A percentile compares a stretch with the other conserved stretches of the same genome.
Conservation (phyloP, 2,888 invertebrate genomes). For the Ethmia dodecea region DNA sequence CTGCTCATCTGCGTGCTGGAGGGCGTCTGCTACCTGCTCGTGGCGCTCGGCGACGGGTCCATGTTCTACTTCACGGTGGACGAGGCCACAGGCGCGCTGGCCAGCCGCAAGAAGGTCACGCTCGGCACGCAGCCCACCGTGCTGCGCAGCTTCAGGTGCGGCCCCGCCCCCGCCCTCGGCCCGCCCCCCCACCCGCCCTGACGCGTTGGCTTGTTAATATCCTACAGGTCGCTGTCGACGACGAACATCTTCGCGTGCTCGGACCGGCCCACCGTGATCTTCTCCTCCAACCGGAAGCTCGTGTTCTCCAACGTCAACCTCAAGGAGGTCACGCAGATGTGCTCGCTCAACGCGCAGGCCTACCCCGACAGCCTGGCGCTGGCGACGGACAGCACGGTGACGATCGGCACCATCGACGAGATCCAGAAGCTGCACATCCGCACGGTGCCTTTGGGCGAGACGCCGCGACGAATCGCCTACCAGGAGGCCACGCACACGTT, state of each 20-base stretch:
- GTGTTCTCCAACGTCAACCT: conserved; percentile 99
- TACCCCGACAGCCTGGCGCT: conserved; percentile 95
- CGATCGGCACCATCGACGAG: conserved; percentile 98
- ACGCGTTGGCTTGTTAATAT: not conserved
- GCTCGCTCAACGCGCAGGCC: conserved; percentile 95
- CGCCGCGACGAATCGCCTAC: conserved; percentile 95
- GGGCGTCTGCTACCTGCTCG: conserved; percentile 91
- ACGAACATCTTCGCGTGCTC: conserved; percentile 99
- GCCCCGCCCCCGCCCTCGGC: not conserved
- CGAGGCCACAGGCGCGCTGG: conserved; percentile 83
- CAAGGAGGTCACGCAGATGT: conserved; percentile 98
- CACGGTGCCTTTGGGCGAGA: conserved; percentile 96
- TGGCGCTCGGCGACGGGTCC: conserved; percentile 97
- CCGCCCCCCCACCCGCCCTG: not conserved
- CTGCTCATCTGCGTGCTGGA: conserved; percentile 97
- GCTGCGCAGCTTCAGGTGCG: conserved; percentile 87
- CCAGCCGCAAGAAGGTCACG: conserved; percentile 96
- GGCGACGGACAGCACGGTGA: conserved; percentile 91
- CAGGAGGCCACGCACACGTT: conserved; percentile 94
- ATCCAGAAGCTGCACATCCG: conserved; percentile 98
- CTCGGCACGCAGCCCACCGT: conserved; percentile 98
- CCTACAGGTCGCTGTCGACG: conserved; percentile 86
- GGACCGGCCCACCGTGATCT: conserved; percentile 98
- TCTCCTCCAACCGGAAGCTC: conserved; percentile 98
- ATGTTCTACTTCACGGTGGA: conserved; percentile 97